Evolutionary conservation across 2,888 invertebrate genomes (phyloP).

Genomic region (Hylaea fasciaria): DNA sequence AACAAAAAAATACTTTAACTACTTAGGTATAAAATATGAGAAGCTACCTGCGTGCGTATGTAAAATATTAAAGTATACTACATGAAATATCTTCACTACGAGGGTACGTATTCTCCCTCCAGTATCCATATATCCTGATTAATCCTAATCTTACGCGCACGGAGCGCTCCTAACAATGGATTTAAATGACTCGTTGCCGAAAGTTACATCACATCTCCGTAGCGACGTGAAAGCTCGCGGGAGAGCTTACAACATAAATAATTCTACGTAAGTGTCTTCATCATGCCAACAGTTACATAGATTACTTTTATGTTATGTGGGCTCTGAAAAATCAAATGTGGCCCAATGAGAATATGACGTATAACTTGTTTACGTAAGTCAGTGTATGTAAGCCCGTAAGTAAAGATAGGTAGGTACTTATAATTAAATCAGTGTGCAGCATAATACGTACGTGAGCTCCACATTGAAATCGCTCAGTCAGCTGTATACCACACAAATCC

Average conservation of each 20-base stretch:
- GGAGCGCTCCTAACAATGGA: conserved; percentile 55
- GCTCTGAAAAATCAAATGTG: conserved; percentile 4
- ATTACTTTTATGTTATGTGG: conserved; percentile 1
- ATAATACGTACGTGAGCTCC: too few species aligned
- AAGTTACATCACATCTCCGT: conserved; percentile 34
- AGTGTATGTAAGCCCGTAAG: too few species aligned
- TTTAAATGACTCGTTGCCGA: conserved; percentile 47
- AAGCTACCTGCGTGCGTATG: too few species aligned
- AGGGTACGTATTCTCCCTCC: conserved; percentile 26
- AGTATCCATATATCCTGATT: conserved; percentile 56
- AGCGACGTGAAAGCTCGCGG: conserved; percentile 25
- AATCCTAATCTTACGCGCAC: conserved; percentile 57
- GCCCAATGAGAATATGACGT: background rate
- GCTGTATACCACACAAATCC: background rate
- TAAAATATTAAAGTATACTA: background rate
- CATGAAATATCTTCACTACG: conserved; percentile 17
- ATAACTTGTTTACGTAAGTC: too few species aligned
- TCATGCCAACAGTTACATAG: conserved; percentile 16
- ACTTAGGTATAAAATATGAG: too few species aligned
- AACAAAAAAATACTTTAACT: too few species aligned
- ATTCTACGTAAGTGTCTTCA: conserved; percentile 30
- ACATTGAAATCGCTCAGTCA: conserved; percentile 4
- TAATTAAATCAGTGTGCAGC: too few species aligned
- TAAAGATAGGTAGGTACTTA: too few species aligned
- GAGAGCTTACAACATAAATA: conserved; percentile 32